These are phyloP conservation scores for Rattus rattus DNA, from an alignment of 2,113 vertebrate genomes.

Conservation along the genomic window DNA sequence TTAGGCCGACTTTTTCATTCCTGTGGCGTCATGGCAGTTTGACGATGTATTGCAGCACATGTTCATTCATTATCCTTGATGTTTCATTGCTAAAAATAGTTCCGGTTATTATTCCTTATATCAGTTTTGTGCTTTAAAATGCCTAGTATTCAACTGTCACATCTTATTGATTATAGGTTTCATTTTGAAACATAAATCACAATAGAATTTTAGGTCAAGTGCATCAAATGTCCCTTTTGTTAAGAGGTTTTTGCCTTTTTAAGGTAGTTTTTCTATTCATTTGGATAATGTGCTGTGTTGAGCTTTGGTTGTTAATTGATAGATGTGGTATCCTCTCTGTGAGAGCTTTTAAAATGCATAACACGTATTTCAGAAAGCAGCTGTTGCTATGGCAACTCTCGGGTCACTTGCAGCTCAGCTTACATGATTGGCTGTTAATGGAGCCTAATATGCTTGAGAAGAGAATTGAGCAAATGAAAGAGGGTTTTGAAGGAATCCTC, in stretches of 20 bases:
- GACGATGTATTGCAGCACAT: constrained; percentile 6
- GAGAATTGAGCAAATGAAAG: constrained; percentile 87
- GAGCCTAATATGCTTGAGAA: constrained; percentile 89
- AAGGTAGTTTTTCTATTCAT: constrained; percentile 50
- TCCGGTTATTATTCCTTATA: constrained; percentile 49
- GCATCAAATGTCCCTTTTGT: constrained; percentile 52
- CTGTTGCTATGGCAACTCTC: constrained; percentile 94
- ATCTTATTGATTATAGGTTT: constrained; percentile 46
- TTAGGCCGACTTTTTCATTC: constrained; percentile 53
- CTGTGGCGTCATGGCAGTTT: constrained; percentile 45
- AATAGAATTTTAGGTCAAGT: constrained; percentile 57
- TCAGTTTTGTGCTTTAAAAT: constrained; percentile 57
- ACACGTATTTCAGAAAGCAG: constrained; percentile 94
- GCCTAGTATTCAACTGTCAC: constrained; percentile 4
- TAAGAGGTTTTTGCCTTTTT: constrained; percentile 22
- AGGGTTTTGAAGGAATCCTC: constrained; percentile 75
- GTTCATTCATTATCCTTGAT: constrained; percentile 53
- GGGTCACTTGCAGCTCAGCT: constrained; percentile 91
- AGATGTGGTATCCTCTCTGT: constrained; percentile 87
- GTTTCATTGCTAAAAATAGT: constrained; percentile 55
- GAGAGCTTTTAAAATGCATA: constrained; percentile 95
- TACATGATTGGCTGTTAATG: constrained; percentile 93
- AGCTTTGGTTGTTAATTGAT: constrained; percentile 89
- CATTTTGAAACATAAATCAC: constrained; percentile 45
- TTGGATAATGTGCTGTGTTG: constrained; percentile 77